A percentile compares a stretch with the other conserved stretches of the same genome.
These are phyloP conservation scores for Penaeus indicus DNA, from an alignment of 1,140 invertebrate genomes.

Conservation along the genomic window DNA sequence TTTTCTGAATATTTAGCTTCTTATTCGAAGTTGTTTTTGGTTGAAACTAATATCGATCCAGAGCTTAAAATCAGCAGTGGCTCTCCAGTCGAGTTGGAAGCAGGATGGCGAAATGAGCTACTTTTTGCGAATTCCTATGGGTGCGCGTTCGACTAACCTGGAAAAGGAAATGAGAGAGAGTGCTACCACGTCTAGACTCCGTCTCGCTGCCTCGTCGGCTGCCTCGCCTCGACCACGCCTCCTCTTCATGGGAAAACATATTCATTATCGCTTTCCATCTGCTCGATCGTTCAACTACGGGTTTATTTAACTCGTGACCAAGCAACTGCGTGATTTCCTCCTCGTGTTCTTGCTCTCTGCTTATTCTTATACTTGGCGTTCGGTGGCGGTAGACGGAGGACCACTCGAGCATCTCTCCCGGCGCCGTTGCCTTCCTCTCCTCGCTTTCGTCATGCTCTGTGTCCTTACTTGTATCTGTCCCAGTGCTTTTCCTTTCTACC, in stretches of 20 bases:
- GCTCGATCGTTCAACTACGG: not conserved
- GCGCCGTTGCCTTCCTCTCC: not conserved
- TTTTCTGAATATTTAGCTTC: no score
- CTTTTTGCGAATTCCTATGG: not conserved
- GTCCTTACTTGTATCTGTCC: no score
- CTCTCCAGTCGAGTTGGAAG: not conserved
- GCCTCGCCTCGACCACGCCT: not conserved
- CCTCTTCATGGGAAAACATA: no score
- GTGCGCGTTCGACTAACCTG: constrained; percentile 39
- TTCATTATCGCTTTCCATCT: no score
- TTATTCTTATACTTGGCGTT: constrained; percentile 30
- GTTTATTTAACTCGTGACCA: not conserved
- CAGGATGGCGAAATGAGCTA: not conserved
- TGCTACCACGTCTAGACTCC: constrained; percentile 42
- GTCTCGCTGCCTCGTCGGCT: not conserved
- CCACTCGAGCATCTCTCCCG: not conserved
- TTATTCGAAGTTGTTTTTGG: no score
- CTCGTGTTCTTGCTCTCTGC: constrained; percentile 5
- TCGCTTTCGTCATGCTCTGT: no score
- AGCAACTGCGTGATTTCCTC: not conserved
- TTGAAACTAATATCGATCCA: no score
- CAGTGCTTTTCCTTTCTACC: no score
- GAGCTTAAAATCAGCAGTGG: no score
- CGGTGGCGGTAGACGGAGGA: constrained; percentile 3
- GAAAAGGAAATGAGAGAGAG: constrained; percentile 46